Evolutionary conservation across 2,888 invertebrate genomes (phyloP).

Genomic region (Ecliptopera silaceata): DNA sequence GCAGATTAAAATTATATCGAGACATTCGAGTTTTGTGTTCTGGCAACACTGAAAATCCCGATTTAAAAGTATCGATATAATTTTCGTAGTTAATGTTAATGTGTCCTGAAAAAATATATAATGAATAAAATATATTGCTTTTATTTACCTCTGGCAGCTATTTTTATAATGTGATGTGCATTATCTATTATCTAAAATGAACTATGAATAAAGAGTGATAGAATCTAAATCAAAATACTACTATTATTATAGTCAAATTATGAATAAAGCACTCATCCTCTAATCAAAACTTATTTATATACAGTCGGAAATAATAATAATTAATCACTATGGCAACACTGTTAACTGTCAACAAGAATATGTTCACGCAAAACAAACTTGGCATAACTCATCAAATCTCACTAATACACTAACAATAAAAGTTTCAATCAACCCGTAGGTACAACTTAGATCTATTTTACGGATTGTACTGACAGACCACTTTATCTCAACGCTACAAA

Average conservation of each 20-base stretch:
- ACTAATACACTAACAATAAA: constrained; percentile 65
- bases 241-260: constrained; percentile 48
- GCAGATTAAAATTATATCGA: constrained; percentile 40
- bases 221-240: constrained; percentile 52
- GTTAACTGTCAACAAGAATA: constrained; percentile 78
- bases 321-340: constrained; percentile 81
- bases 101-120: constrained; percentile 72
- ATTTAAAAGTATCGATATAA: constrained; percentile 9
- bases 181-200: constrained; percentile 56
- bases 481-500: constrained; percentile 38
- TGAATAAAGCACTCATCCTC: constrained; percentile 70
- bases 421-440: constrained; percentile 57
- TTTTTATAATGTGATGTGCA: constrained; percentile 63
- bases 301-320: constrained; percentile 79
- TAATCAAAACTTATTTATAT: constrained; percentile 77
- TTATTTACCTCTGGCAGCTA: constrained; percentile 75
- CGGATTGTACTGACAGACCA: constrained; percentile 43
- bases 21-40: constrained; percentile 12
- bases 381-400: constrained; percentile 63
- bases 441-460: constrained; percentile 52
- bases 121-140: constrained; percentile 44
- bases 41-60: constrained; percentile 1
- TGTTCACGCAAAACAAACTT: constrained; percentile 69
- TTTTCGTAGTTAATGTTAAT: constrained; percentile 36
- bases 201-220: constrained; percentile 48